phyloP scores from a whole-genome alignment of 1,140 invertebrate species.

The Drosophila pallidifrons region DNA sequence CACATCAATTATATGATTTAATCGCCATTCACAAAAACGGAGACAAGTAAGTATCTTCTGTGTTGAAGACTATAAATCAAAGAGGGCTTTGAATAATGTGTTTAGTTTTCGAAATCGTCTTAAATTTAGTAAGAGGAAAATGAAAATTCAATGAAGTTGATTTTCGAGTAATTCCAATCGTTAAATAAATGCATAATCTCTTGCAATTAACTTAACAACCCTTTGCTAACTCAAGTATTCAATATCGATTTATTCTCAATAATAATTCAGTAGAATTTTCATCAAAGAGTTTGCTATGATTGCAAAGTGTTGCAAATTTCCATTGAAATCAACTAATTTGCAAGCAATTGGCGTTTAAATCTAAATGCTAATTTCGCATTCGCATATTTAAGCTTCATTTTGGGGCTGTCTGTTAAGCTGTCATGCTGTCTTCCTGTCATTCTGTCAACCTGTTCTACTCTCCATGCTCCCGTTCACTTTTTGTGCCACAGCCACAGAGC shows the following conservation, averaged over 20 bases:
- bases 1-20: conserved; percentile 43
- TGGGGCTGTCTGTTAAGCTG: conserved; percentile 21
- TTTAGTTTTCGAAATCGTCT: background rate
- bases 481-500: conserved; percentile 12
- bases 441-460: background rate
- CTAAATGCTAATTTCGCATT: conserved; percentile 41
- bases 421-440: conserved; percentile 18
- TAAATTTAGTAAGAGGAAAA: background rate
- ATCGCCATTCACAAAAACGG: conserved; percentile 5
- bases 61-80: conserved; percentile 2
- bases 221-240: no score
- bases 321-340: conserved; percentile 20
- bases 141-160: background rate
- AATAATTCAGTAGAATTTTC: background rate
- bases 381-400: conserved; percentile 7
- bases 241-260: no score
- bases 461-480: no score
- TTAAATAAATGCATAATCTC: no score
- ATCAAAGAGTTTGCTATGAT: background rate
- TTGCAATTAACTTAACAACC: no score
- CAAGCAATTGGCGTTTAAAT: conserved; percentile 27
- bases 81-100: background rate
- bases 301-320: conserved; percentile 3
- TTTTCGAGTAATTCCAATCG: no score
- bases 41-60: conserved; percentile 37